Conservation (phyloP, 2,797 vertebrate genomes). For the Enteromius radiatus region DNA sequence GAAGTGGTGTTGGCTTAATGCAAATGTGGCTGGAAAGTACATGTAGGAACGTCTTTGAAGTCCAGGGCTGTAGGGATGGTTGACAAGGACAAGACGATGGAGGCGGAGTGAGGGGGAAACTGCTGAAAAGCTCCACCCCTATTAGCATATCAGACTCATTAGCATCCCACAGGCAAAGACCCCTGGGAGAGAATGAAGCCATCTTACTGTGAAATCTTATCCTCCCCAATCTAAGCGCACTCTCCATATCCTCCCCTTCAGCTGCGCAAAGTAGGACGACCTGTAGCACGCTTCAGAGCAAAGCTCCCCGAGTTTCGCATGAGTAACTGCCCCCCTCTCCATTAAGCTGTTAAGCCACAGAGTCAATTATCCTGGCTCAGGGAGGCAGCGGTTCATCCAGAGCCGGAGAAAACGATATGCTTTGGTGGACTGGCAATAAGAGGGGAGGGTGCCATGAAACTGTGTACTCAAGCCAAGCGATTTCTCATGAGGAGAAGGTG, state of each 20-base stretch:
- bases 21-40: slow-evolving; percentile 55
- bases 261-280: slow-evolving; percentile 65
- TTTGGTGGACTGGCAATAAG: slow-evolving; percentile 81
- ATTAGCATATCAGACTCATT: slow-evolving; percentile 78
- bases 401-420: slow-evolving; percentile 80
- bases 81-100: slow-evolving; percentile 59
- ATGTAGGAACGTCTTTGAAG: slow-evolving; percentile 66
- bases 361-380: slow-evolving; percentile 83
- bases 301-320: slow-evolving; percentile 67
- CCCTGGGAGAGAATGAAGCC: slow-evolving; percentile 52
- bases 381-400: slow-evolving; percentile 76
- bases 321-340: slow-evolving; percentile 75
- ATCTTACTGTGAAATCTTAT: slow-evolving; percentile 50
- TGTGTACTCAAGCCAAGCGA: slow-evolving; percentile 73
- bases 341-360: slow-evolving; percentile 81
- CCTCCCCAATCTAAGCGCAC: slow-evolving; percentile 50
- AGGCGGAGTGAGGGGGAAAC: slow-evolving; percentile 65
- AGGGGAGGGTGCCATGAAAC: slow-evolving; percentile 74
- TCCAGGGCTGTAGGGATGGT: slow-evolving; percentile 67
- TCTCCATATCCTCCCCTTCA: slow-evolving; percentile 58
- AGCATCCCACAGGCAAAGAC: slow-evolving; percentile 70
- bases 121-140: slow-evolving; percentile 69
- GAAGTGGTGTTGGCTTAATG: slow-evolving; percentile 46
- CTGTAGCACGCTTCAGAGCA: slow-evolving; percentile 70
- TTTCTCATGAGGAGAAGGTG: slow-evolving; percentile 69